phyloP scores from a whole-genome alignment of 2,797 vertebrate genomes.

The Streptopelia turtur region DNA sequence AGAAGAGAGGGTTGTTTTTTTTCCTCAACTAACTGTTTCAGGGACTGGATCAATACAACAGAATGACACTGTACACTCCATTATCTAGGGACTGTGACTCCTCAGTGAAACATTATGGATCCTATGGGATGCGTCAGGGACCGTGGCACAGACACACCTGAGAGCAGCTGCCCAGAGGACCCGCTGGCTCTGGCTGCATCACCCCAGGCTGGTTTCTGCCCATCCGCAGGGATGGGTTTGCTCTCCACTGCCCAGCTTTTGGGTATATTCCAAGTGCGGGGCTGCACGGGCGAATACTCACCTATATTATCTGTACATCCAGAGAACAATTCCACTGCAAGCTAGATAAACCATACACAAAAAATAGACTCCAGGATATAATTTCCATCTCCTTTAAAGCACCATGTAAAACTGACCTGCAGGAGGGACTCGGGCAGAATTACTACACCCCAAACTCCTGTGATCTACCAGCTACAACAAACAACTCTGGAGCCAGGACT shows the following conservation, averaged over 20 bases:
- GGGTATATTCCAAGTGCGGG: neutral
- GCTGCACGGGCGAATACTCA: neutral
- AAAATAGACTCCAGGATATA: neutral
- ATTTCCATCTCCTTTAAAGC: neutral
- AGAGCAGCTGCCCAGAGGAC: neutral
- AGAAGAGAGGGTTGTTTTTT: neutral
- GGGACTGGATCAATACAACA: neutral
- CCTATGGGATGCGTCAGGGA: neutral
- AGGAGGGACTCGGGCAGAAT: neutral
- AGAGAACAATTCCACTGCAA: neutral
- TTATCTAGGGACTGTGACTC: neutral
- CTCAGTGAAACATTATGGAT: neutral
- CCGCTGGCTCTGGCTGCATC: neutral
- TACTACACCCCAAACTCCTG: neutral
- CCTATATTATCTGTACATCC: neutral
- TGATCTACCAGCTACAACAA: neutral
- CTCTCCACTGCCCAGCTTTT: neutral
- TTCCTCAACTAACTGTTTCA: neutral
- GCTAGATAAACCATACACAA: neutral
- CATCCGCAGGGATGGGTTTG: neutral
- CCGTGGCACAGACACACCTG: neutral
- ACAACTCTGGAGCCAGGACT: neutral
- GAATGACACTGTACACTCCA: neutral
- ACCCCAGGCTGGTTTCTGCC: neutral
- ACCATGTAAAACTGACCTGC: neutral